Evolutionary conservation across 2,113 vertebrate genomes (phyloP), one percentile per base, ranked within the genome.

Genomic region (Vireo altiloquus): DNA sequence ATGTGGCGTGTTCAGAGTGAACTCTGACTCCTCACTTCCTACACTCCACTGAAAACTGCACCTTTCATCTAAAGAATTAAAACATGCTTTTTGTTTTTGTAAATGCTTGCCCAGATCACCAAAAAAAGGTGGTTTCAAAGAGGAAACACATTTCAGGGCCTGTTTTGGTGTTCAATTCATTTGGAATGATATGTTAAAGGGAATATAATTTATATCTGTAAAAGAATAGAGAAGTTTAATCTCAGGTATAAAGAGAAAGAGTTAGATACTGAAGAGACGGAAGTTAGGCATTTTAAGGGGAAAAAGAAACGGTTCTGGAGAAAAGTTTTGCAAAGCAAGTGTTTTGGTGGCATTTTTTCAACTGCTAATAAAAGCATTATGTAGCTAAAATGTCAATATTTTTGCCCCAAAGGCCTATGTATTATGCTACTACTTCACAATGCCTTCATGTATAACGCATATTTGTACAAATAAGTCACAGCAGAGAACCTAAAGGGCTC

Each of bases 391-490:
- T 75, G 44, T 61, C 76, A 84, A 63, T 50, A 15, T 2, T 87
- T 93, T 82, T 79, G n/a, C 50, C 66, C 61, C 44, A 61, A 69
- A 91, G n/a, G 40, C 44, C 46, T n/a, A 21, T 6, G 4, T 60
- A 46, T 91, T 85, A 56, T 53, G n/a, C 57, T 85, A 77, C 54
- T 80, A 17, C n/a, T 25, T 35, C 54, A 72, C 44, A 46, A 49
- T 1, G 3, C 13, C 21, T 80, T 57, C 35, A 39, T 57, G 8
- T 71, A 31, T 42, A 91, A 37, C 0, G 0, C 21, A 23, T 59
- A 60, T 82, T 87, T 87, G 57, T 75, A 68, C 27, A 91, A 94
- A 71, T 52, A 85, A 78, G 66, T 82, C 39, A 72, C n/a, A 79
- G 69, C 24, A 91, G 44, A 87, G 30, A 84, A 82, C 17, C 15